Evolutionary conservation across 1,140 invertebrate species (phyloP), one percentile per base, ranked within the genome.

Genomic region (Schlechtendalia chinensis): DNA sequence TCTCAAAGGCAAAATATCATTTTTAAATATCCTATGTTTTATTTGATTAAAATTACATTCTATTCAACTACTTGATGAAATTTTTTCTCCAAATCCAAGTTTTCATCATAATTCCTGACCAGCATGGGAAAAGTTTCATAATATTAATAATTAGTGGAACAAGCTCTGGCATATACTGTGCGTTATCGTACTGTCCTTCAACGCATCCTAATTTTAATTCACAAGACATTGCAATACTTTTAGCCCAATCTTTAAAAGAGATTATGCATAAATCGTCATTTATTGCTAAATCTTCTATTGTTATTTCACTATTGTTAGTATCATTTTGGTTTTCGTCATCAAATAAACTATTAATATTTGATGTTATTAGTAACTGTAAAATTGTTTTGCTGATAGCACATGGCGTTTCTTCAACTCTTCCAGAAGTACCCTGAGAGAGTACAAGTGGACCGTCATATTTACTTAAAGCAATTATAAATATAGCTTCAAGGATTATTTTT

Each of bases 91-190:
- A 67, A 67, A 67, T 45, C 63, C 17, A 67, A 11, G 3, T 39
- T 39, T 32, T 19, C 5, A 39, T 17, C 32, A 67, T 45, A 14
- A 67, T 45, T 6, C 32, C 19, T 5, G 63, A 67, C 32, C 32
- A 67, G 19, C 63, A 45, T 39, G 32, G 63, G 24, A 67, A 67
- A 10, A 67, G 32, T 45, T 67, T 67, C 63, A 67, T 67, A 6
- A 1, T 45, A 45, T 67, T 67, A 1, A 67, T 67, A 17, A 67
- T 67, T 5, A 39, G 6, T 1, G 63, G 63, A 12, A 45, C 63
- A 39, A 67, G 29, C n/a, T 63, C 29, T 14, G 29, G 61, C 8
- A 63, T 16, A 39, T 67, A 67, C 24, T 67, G 63, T 2, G 63
- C 63, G 12, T 67, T 67, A 32, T 67, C 24, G 27, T 59, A 59